Percentiles rank a stretch among this genome's conserved stretches.
phyloP scores from a whole-genome alignment of 2,797 vertebrate genomes.

The Chaetophractus vellerosus region DNA sequence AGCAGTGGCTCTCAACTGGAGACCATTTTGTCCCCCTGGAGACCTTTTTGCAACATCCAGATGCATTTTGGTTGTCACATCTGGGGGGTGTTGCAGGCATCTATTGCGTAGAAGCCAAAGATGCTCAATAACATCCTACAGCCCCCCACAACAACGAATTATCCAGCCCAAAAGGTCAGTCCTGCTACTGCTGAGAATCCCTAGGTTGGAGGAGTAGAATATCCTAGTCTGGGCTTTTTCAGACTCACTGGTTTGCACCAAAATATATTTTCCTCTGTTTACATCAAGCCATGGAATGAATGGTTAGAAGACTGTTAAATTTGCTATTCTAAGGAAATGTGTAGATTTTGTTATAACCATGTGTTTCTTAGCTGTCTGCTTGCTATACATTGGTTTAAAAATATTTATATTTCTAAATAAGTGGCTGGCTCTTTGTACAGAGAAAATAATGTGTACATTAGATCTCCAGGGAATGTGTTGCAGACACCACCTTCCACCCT shows the following conservation, averaged over 20 bases:
- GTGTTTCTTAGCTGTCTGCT: constrained; percentile 79
- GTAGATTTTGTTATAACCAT: constrained; percentile 81
- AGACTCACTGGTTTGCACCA: constrained; percentile 44
- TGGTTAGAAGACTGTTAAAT: constrained; percentile 75
- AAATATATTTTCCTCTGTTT: background rate
- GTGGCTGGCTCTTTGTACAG: constrained; percentile 75
- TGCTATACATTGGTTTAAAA: constrained; percentile 77
- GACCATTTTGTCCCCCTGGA: background rate
- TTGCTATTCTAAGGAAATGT: constrained; percentile 83
- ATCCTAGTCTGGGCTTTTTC: background rate
- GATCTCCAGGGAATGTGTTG: constrained; percentile 53
- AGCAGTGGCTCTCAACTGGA: background rate
- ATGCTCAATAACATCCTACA: background rate
- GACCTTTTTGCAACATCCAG: background rate
- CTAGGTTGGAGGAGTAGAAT: too few species aligned
- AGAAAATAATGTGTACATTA: constrained; percentile 80
- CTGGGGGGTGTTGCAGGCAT: background rate
- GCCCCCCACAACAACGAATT: background rate
- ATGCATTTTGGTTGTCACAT: background rate
- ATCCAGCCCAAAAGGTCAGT: background rate
- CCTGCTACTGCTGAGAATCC: background rate
- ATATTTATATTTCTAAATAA: constrained; percentile 84
- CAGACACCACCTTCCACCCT: constrained; percentile 56
- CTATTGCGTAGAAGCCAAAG: background rate
- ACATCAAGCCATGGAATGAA: constrained; percentile 67